A percentile compares a stretch with the other conserved stretches of the same genome.
These are phyloP conservation scores for Macrocentrus cingulum DNA, from an alignment of 1,140 invertebrate genomes.

Conservation along the genomic window DNA sequence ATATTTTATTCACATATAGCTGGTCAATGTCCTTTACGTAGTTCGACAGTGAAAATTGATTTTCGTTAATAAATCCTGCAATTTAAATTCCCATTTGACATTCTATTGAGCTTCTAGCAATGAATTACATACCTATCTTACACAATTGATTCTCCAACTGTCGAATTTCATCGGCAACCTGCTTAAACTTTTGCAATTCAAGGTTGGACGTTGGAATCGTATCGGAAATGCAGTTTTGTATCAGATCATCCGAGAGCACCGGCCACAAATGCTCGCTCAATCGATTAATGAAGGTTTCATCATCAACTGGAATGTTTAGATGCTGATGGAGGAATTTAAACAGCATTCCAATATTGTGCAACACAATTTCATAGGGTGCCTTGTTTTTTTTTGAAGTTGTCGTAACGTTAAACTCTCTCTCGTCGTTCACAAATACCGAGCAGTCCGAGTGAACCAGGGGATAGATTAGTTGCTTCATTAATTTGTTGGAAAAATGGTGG, in stretches of 20 bases:
- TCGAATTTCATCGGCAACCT: conserved; percentile 66
- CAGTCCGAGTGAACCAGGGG: conserved; percentile 62
- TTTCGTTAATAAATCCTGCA: conserved; percentile 58
- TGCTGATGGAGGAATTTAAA: conserved; percentile 64
- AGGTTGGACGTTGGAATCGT: conserved; percentile 75
- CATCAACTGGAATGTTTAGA: conserved; percentile 60
- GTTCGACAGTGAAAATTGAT: conserved; percentile 54
- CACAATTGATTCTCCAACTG: conserved; percentile 69
- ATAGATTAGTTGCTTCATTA: conserved; percentile 60
- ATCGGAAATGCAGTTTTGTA: conserved; percentile 72
- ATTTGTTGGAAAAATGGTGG: conserved; percentile 56
- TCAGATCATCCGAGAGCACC: conserved; percentile 68
- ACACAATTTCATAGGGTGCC: conserved; percentile 62
- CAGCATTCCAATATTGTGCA: conserved; percentile 63
- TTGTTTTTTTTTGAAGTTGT: conserved; percentile 53
- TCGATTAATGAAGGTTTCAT: conserved; percentile 63
- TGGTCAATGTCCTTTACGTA: conserved; percentile 78
- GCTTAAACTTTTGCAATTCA: conserved; percentile 68
- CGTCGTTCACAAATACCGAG: conserved; percentile 47
- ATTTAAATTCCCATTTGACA: too few relatives aligned
- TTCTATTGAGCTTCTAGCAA: neutral
- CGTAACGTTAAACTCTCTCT: conserved; percentile 55
- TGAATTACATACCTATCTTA: conserved; percentile 52
- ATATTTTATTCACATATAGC: conserved; percentile 78
- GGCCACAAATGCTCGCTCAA: conserved; percentile 66